These are phyloP conservation scores for Pandemis corylana DNA, from an alignment of 2,888 invertebrate species.

Conservation along the genomic window DNA sequence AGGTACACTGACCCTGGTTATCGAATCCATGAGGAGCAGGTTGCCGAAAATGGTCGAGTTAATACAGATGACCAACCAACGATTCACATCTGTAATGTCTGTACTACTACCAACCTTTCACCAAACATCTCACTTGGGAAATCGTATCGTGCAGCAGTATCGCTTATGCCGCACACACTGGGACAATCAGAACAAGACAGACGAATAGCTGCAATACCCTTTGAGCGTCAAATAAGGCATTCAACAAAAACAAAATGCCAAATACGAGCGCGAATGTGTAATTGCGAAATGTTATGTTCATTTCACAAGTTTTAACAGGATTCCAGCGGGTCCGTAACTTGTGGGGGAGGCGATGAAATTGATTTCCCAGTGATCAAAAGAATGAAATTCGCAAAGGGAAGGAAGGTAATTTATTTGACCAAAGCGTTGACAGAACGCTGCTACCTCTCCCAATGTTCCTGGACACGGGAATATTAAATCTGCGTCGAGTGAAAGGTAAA, in stretches of 20 bases:
- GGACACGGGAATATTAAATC: slow-evolving; percentile 42
- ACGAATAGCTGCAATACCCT: slow-evolving; percentile 6
- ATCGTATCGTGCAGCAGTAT: neutral
- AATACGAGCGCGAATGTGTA: slow-evolving; percentile 35
- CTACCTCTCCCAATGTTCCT: slow-evolving; percentile 39
- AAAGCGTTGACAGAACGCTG: slow-evolving; percentile 56
- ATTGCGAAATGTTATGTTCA: slow-evolving; percentile 38
- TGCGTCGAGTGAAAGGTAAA: slow-evolving; percentile 36
- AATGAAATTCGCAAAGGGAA: slow-evolving; percentile 72
- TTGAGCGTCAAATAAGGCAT: neutral
- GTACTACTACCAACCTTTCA: neutral
- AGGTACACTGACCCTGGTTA: neutral
- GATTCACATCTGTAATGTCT: neutral
- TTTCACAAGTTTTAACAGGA: slow-evolving; percentile 41
- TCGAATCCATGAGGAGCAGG: neutral
- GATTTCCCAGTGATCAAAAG: slow-evolving; percentile 76
- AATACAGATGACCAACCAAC: neutral
- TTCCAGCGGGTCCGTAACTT: slow-evolving; percentile 36
- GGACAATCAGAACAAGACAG: neutral
- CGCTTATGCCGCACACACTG: neutral
- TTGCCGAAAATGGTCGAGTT: neutral
- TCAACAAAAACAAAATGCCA: slow-evolving; percentile 28
- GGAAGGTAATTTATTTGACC: slow-evolving; percentile 72
- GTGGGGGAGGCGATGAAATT: slow-evolving; percentile 60
- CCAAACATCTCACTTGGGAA: neutral